These are phyloP conservation scores for Malacoctenus gilli DNA, from an alignment of 2,797 vertebrate genomes.

Conservation along the genomic window DNA sequence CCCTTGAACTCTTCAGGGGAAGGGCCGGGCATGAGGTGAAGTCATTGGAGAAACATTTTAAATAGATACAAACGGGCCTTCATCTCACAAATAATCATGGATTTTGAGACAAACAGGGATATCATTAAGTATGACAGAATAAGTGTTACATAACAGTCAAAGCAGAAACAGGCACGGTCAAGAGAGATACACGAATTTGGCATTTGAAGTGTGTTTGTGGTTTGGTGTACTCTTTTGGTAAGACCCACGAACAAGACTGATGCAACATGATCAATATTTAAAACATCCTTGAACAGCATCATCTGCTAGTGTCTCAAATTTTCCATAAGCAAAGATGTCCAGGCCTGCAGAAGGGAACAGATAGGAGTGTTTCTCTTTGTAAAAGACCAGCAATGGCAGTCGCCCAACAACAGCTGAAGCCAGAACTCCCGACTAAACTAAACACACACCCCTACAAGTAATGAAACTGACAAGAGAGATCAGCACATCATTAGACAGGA, in stretches of 20 bases:
- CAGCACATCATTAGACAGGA: constrained; percentile 51
- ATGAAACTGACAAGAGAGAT: constrained; percentile 36
- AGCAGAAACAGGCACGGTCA: constrained; percentile 7
- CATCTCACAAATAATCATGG: constrained; percentile 12
- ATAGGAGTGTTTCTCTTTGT: constrained; percentile 47
- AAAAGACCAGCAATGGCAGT: constrained; percentile 62
- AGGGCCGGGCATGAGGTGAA: constrained; percentile 14
- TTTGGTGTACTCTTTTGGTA: constrained; percentile 21
- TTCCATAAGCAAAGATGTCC: constrained; percentile 73
- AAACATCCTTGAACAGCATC: constrained; percentile 56
- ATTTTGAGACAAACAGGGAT: constrained; percentile 3
- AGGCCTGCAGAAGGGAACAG: constrained; percentile 54
- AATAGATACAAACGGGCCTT: constrained; percentile 8
- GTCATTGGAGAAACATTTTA: constrained; percentile 32
- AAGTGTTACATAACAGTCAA: constrained; percentile 7
- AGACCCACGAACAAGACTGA: constrained; percentile 35
- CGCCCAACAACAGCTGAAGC: constrained; percentile 58
- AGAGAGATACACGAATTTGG: no score
- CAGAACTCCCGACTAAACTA: constrained; percentile 53
- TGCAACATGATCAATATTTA: constrained; percentile 55
- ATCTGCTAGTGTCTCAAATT: constrained; percentile 66
- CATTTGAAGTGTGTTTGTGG: not conserved
- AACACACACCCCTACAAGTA: constrained; percentile 45
- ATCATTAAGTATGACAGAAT: constrained; percentile 3
- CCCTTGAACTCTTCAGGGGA: constrained; percentile 15